Evolutionary conservation across 2,888 invertebrate species (phyloP), one percentile per base, ranked within the genome.

Genomic region (Heteropelma amictum): DNA sequence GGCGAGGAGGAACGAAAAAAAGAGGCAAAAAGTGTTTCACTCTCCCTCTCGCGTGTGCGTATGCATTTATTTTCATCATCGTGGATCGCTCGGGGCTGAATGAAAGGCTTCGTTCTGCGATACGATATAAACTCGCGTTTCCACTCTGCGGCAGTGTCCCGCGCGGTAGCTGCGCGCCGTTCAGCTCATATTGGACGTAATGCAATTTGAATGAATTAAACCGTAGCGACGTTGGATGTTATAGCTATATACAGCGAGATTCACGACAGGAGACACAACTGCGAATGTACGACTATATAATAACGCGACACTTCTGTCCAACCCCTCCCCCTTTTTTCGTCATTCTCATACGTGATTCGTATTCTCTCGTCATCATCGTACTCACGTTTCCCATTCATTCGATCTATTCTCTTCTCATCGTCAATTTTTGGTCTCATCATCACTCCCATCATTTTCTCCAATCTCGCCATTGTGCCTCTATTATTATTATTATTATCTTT

Each of bases 31-130:
- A 38, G 8, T 53, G 14, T 49, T 38, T 64, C 28, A 23, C 61
- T 23, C 49, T 63, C 19, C 17, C 33, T 23, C 21, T 33, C 14
- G 26, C 17, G 21, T 17, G 19, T 33, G 21, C 5, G 17, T 26
- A n/a, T 33, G 30, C 19, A 33, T 26, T 38, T 28, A 33, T 33
- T 40, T 33, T 61, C 26, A 38, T 51, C 47, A n/a, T n/a, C n/a
- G n/a, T n/a, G n/a, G n/a, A n/a, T 71, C 35, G 60, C 64, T 54
- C 75, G 47, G 47, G 45, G 26, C 51, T 82, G 77, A 80, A 82
- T 82, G 82, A 81, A 80, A 82, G 80, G 78, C 79, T 80, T 79
- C 76, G 79, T 67, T 76, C 74, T 77, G 70, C 65, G 70, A 61
- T 73, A 58, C 51, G 63, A 72, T 72, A 76, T 68, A 68, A 58